Evolutionary conservation across 2,113 vertebrate species (phyloP).

Genomic region (Pituophis catenifer): DNA sequence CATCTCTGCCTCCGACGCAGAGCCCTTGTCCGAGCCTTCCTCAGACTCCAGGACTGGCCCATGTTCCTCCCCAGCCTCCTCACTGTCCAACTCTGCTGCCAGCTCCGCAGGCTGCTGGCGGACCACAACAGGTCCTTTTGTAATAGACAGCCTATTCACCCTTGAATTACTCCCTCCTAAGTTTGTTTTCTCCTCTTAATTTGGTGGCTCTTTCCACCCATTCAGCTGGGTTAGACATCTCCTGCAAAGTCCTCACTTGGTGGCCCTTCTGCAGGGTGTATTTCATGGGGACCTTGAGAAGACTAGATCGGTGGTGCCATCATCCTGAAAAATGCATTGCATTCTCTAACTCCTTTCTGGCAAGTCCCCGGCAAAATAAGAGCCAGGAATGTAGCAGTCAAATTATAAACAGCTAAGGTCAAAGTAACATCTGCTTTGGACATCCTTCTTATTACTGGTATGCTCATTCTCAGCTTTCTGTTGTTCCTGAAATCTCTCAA

Average conservation of each 20-base stretch:
- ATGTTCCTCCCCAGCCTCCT: too few species aligned
- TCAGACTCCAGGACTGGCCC: too few species aligned
- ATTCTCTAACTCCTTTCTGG: conserved; percentile 41
- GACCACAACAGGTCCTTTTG: not conserved
- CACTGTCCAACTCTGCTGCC: too few species aligned
- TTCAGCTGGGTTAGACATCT: not conserved
- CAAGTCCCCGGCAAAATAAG: conserved; percentile 32
- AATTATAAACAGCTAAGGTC: conserved; percentile 40
- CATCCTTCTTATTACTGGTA: conserved; percentile 41
- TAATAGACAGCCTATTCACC: not conserved
- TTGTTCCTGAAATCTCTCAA: conserved; percentile 61
- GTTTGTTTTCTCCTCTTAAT: not conserved
- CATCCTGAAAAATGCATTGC: not conserved
- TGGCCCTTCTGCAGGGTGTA: not conserved
- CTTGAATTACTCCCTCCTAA: not conserved
- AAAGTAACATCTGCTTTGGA: conserved; percentile 60
- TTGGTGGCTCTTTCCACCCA: not conserved
- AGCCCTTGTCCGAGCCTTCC: too few species aligned
- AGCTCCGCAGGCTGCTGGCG: too few species aligned
- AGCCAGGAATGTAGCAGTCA: not conserved
- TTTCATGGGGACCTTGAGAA: not conserved
- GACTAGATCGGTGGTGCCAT: not conserved
- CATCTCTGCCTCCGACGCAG: too few species aligned
- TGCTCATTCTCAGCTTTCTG: conserved; percentile 53
- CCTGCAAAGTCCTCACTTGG: not conserved